These are phyloP conservation scores for Melanotaenia boesemani DNA, from an alignment of 2,797 vertebrate genomes.

Conservation along the genomic window DNA sequence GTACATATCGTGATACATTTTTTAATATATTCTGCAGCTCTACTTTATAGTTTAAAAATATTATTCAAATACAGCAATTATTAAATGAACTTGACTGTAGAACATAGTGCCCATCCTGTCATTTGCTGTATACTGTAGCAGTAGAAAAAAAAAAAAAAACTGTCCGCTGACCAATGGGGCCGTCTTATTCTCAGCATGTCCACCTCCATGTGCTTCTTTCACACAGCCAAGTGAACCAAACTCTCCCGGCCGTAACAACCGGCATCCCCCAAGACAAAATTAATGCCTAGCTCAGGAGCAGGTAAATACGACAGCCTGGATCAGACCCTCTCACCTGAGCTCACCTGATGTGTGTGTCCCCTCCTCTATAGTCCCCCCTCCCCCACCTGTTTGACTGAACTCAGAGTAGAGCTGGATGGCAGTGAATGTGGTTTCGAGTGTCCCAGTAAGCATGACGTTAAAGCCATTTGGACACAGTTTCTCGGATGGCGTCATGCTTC, in stretches of 20 bases:
- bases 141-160: slow-evolving; percentile 22
- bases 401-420: slow-evolving; percentile 42
- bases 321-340: slow-evolving; percentile 49
- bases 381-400: slow-evolving; percentile 64
- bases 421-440: slow-evolving; percentile 48
- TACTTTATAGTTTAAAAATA: neutral
- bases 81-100: neutral
- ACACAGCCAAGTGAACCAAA: slow-evolving; percentile 85
- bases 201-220: slow-evolving; percentile 79
- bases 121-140: slow-evolving; percentile 26
- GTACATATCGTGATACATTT: neutral
- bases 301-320: slow-evolving; percentile 80
- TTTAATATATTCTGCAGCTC: neutral
- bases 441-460: slow-evolving; percentile 57
- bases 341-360: slow-evolving; percentile 58
- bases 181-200: slow-evolving; percentile 73
- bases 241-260: slow-evolving; percentile 76
- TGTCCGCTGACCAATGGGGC: slow-evolving; percentile 39
- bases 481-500: slow-evolving; percentile 50
- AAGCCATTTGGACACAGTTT: slow-evolving; percentile 35
- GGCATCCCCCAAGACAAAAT: slow-evolving; percentile 85
- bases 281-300: slow-evolving; percentile 85
- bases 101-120: neutral
- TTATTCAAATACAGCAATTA: neutral
- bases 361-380: slow-evolving; percentile 11